phyloP scores from a whole-genome alignment of 2,113 vertebrate genomes.

The Notarius lentiginosus region DNA sequence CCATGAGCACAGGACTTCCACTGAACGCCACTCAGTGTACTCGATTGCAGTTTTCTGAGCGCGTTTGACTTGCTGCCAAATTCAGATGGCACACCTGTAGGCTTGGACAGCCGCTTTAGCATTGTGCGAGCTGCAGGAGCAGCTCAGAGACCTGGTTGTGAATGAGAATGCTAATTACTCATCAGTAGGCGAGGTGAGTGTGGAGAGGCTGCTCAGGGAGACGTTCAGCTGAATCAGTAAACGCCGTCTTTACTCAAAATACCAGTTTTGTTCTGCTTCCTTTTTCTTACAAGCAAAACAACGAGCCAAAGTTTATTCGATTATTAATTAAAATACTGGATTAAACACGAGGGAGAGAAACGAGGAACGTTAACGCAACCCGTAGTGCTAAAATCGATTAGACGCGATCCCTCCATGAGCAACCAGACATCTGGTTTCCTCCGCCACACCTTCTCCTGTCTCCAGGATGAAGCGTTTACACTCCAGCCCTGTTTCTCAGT shows the following conservation, averaged over 20 bases:
- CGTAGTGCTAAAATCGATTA: constrained; percentile 15
- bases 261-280: constrained; percentile 3
- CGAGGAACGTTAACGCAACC: constrained; percentile 1
- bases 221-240: constrained; percentile 27
- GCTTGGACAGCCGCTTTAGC: constrained; percentile 30
- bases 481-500: too few species aligned
- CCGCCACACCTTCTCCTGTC: neutral
- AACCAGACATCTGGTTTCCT: neutral
- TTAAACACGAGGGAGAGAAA: constrained; percentile 5
- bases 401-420: neutral
- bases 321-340: neutral
- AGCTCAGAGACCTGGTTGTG: constrained; percentile 13
- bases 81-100: constrained; percentile 54
- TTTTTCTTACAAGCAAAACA: constrained; percentile 36
- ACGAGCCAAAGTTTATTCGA: neutral
- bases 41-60: constrained; percentile 17
- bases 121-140: constrained; percentile 31
- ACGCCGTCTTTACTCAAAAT: constrained; percentile 27
- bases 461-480: neutral
- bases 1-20: neutral
- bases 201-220: neutral
- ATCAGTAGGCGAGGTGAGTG: neutral
- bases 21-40: constrained; percentile 13
- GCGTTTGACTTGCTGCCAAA: constrained; percentile 46
- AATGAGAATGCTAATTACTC: constrained; percentile 54